A percentile compares a stretch with the other conserved stretches of the same genome.
Evolutionary conservation across 2,888 invertebrate genomes (phyloP).

Genomic region (Nezara viridula): DNA sequence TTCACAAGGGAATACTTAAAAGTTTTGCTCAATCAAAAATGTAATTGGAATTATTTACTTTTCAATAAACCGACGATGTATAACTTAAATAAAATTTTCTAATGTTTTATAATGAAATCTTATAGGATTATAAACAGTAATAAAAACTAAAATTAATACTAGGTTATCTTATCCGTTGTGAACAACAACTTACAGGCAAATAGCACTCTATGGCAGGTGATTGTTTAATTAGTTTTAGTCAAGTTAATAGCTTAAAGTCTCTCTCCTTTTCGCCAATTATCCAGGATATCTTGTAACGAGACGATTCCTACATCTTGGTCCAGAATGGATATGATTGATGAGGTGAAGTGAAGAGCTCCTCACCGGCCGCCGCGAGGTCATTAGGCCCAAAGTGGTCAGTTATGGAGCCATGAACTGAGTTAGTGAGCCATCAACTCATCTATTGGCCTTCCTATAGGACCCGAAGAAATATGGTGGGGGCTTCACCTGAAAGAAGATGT

Average conservation of each 20-base stretch:
- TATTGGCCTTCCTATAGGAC: neutral
- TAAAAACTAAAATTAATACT: too few relatives aligned
- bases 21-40: too few relatives aligned
- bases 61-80: too few relatives aligned
- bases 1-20: too few relatives aligned
- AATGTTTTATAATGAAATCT: too few relatives aligned
- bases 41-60: too few relatives aligned
- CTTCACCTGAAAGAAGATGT: neutral
- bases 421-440: neutral
- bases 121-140: too few relatives aligned
- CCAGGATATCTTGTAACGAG: neutral
- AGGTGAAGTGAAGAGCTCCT: neutral
- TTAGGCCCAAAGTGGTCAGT: neutral
- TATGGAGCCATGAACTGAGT: neutral
- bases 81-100: too few relatives aligned
- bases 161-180: too few relatives aligned
- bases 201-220: too few relatives aligned
- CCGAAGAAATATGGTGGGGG: neutral
- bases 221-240: neutral
- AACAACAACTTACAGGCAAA: too few relatives aligned
- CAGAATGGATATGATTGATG: neutral
- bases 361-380: neutral
- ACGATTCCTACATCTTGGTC: neutral
- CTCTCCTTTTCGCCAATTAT: neutral
- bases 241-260: neutral